These are phyloP conservation scores for Chiloscyllium punctatum DNA, from an alignment of 2,797 vertebrate genomes.

Conservation along the genomic window DNA sequence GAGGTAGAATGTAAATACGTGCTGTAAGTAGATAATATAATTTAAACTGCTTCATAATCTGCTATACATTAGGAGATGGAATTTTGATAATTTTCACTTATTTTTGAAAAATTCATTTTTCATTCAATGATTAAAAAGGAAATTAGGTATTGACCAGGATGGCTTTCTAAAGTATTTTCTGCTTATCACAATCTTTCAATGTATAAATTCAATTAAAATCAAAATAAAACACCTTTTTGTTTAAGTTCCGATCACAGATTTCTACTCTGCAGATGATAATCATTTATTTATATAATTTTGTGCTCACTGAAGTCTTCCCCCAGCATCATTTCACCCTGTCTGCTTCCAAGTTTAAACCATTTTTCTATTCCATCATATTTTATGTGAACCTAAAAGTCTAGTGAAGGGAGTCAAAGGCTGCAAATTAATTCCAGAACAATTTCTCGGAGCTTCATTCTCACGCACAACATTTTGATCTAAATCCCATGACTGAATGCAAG, in stretches of 20 bases:
- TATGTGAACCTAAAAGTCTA: neutral
- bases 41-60: neutral
- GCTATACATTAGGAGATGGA: neutral
- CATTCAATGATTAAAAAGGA: neutral
- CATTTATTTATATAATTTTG: neutral
- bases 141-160: neutral
- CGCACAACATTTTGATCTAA: neutral
- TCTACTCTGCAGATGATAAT: neutral
- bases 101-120: neutral
- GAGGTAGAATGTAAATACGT: neutral
- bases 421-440: neutral
- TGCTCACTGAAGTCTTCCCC: neutral
- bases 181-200: neutral
- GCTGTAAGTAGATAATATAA: neutral
- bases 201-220: neutral
- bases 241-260: no score
- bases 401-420: neutral
- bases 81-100: neutral
- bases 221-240: neutral
- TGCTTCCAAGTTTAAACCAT: neutral
- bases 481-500: neutral
- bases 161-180: neutral
- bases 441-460: neutral
- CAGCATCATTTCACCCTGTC: neutral
- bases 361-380: neutral